Evolutionary conservation across 2,888 invertebrate species (phyloP), one percentile per base, ranked within the genome.

Genomic region (Chaitophorus viminalis): DNA sequence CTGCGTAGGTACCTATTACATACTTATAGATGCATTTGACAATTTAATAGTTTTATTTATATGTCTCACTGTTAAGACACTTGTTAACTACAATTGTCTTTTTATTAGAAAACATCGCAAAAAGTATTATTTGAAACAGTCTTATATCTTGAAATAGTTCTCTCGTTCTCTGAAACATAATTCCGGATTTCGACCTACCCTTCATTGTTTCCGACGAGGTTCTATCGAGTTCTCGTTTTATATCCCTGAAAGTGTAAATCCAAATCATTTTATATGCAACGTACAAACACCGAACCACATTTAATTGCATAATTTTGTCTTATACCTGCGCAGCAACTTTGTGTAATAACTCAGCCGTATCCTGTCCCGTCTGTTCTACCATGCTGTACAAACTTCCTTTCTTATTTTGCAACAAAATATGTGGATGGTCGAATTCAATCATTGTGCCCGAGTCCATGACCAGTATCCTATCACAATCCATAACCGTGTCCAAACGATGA

Each of bases 401-500:
- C 2, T 93, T 92, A 90, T 94, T 93, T 90, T 91, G 93, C 70
- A 95, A 92, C 84, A 95, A 91, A 89, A 93, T 92, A 91, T 95
- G 92, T 0, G 96, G 95, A 90, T 94, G 93, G 91, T 94, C 95
- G 90, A 94, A 95, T 92, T 96, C 95, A 88, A 94, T 94, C 88
- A 96, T 93, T 29, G 92, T 91, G 1, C 98, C 98, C 18, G 94
- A 93, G 91, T 97, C 96, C 94, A 98, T 95, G 2, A 98, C 97
- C 91, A 98, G 93, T 29, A 97, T 95, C 89, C 95, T 93, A 92
- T 97, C 96, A 0, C 96, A 96, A 92, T 98, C 98, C 95, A 98
- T 97, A 89, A 98, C 96, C 0, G 98, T 98, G 91, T 98, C 95
- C 46, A 98, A 93, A 75, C 98, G 93, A 92, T 98, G 98, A 9